Base-by-base conservation (phyloP, 2,888 invertebrate species). In the Drosophila emarginata region DNA sequence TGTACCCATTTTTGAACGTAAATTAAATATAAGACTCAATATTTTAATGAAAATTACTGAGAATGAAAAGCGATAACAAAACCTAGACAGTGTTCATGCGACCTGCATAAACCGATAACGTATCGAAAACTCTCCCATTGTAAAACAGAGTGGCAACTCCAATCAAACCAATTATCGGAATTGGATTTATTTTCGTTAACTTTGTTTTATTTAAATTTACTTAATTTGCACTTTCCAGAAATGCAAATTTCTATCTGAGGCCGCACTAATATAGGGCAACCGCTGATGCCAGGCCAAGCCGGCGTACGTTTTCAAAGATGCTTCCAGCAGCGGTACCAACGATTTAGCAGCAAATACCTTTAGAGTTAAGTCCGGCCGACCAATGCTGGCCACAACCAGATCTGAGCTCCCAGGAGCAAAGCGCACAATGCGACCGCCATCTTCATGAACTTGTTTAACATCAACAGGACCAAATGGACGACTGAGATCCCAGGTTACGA, bases 281-380 rank as follows among this genome's bases (percentile, higher is more conserved):
- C 93, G 92, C 77, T 93, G 93, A 90, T 95, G 95, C 94, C 95
- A 95, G 0, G 93, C 92, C 65, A 95, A 88, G 37, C 94, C 94
- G 1, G 94, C 93, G 45, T 93, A 93, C 9, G 94, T 89, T 79
- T 93, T 92, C 3, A 94, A 89, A 58, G 91, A 90, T 0, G 93
- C 92, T 74, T 93, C 93, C 11, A 95, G 87, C 50, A 94, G 88
- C 0, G 93, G 93, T 32, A 92, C 81, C 82, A 94, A 93, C 52
- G 93, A 93, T 86, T 93, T 93, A 56, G 93, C 92, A 81, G 93
- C 93, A 51, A 93, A 93, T 0, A 96, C 93, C 91, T 95, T 95
- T 4, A 96, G 89, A 21, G 94, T 93, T 67, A 94, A 93, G 72
- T 95, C 94, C 0, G 95, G 94, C 56, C 93, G 93, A 9, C 96